Percentiles rank a stretch among this genome's conserved stretches.
Evolutionary conservation across 2,888 invertebrate species (phyloP).

Genomic region (Agonopterix heracliana): DNA sequence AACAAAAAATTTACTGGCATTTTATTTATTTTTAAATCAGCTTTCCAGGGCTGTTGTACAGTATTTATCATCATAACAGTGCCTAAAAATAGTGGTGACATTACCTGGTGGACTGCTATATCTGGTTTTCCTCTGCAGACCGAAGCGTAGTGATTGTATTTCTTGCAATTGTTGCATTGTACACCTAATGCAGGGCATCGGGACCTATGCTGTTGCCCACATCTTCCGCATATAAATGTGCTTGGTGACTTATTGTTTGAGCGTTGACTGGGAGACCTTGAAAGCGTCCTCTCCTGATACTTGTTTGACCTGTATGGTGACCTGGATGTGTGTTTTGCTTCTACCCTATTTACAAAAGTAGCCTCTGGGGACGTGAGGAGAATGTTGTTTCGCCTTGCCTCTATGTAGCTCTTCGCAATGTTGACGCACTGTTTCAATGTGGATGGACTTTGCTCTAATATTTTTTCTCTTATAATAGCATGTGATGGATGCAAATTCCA

Average conservation of each 20-base stretch:
- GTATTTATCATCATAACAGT: neutral
- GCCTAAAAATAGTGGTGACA: neutral
- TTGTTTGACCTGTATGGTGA: too few species aligned
- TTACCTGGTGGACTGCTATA: conserved; percentile 22
- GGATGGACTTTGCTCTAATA: neutral
- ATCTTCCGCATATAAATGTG: too few species aligned
- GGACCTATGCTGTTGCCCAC: conserved; percentile 8
- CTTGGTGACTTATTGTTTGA: too few species aligned
- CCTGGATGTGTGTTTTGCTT: too few species aligned
- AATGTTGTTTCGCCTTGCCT: neutral
- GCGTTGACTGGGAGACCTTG: too few species aligned
- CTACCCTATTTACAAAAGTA: too few species aligned
- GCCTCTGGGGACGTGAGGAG: too few species aligned
- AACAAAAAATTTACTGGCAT: neutral
- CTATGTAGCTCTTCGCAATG: neutral
- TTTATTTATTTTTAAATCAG: neutral
- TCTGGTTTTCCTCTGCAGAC: conserved; percentile 14
- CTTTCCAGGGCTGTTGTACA: neutral
- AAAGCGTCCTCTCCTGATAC: too few species aligned
- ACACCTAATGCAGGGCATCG: conserved; percentile 12
- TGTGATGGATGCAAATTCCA: neutral
- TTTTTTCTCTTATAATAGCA: neutral
- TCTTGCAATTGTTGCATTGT: conserved; percentile 8
- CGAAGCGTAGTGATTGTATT: conserved; percentile 8
- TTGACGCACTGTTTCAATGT: too few species aligned